Base-by-base conservation (phyloP, 2,797 vertebrate genomes). In the Sebastes taczanowskii region DNA sequence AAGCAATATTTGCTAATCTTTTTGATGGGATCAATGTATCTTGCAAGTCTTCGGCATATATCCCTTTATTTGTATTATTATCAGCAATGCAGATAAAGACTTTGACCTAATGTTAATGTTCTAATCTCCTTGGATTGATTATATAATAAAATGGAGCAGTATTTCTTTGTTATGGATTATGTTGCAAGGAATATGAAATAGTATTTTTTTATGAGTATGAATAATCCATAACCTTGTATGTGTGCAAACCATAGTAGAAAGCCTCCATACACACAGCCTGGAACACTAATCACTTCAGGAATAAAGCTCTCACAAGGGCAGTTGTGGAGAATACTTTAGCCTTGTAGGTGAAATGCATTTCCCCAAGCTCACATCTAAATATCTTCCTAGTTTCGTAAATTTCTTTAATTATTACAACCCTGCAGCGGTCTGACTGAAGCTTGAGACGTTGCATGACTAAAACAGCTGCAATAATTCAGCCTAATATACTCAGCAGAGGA, bases 381-480 rank as follows among this genome's bases (percentile, higher is more conserved):
- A 68, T 74, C 78, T 63, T 71, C 59, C 70, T 71, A 79, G 53
- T 73, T 82, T 27, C 3, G 66, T 70, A 65, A 32, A 79, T 83
- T 56, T 85, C 27, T 84, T 81, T 83, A 88, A 90, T 88, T 82
- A 72, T 82, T 38, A 60, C 58, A 70, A 58, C 49, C 62, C 75
- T 7, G 30, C 65, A 78, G 82, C 53, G 4, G 35, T 66, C 30
- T 60, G 64, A 74, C 49, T 84, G 79, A 73, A 55, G 72, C n/a
- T 29, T 46, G 60, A 80, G 34, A 68, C 4, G 1, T 25, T 56
- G 29, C 25, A 35, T n/a, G 35, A 74, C 71, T 74, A 18, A 79
- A 83, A 77, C n/a, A 72, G 55, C 46, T 74, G 75, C 55, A 80
- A 60, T 79, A 73, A 83, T 76, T 85, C 22, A 71, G 58, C 6